These are phyloP conservation scores for Euspilapteryx auroguttella DNA, from an alignment of 2,888 invertebrate genomes.

Conservation along the genomic window DNA sequence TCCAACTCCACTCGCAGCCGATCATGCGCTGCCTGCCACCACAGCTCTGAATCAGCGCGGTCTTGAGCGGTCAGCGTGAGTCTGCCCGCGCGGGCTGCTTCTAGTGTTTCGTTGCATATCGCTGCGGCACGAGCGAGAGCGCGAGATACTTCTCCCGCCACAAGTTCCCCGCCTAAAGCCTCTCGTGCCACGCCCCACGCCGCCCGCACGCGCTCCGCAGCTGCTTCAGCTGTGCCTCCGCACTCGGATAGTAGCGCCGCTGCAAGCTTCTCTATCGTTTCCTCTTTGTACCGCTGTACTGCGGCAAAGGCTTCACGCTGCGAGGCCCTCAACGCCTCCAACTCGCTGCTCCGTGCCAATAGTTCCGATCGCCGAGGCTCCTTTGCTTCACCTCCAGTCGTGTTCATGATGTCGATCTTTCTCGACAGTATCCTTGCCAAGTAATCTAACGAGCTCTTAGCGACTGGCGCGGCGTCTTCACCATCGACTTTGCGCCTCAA, in stretches of 20 bases:
- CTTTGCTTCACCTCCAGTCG: conserved; percentile 18
- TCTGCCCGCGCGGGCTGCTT: conserved; percentile 52
- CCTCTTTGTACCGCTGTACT: conserved; percentile 67
- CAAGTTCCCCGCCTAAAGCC: conserved; percentile 72
- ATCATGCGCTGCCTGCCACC: conserved; percentile 75
- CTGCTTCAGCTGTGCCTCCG: background rate
- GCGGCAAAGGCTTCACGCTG: conserved; percentile 66
- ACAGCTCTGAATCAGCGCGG: conserved; percentile 70
- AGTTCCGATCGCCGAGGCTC: conserved; percentile 28
- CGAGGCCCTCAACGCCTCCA: conserved; percentile 50
- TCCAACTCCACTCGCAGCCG: conserved; percentile 74
- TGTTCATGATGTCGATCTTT: conserved; percentile 58
- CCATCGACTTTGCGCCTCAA: conserved; percentile 70
- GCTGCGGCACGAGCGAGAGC: conserved; percentile 72
- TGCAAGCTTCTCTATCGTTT: conserved; percentile 70
- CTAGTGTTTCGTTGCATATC: conserved; percentile 66
- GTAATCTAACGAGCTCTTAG: conserved; percentile 64
- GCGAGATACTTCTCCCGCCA: conserved; percentile 76
- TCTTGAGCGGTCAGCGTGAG: conserved; percentile 69
- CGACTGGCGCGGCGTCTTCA: conserved; percentile 29
- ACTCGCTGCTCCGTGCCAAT: conserved; percentile 41
- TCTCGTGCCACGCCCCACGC: conserved; percentile 78
- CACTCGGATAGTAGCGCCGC: conserved; percentile 47
- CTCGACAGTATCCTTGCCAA: conserved; percentile 76
- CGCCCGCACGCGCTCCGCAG: conserved; percentile 71